A percentile compares a stretch with the other conserved stretches of the same genome.
phyloP scores from a whole-genome alignment of 2,888 invertebrate species.

The Cataglyphis altisquamis region DNA sequence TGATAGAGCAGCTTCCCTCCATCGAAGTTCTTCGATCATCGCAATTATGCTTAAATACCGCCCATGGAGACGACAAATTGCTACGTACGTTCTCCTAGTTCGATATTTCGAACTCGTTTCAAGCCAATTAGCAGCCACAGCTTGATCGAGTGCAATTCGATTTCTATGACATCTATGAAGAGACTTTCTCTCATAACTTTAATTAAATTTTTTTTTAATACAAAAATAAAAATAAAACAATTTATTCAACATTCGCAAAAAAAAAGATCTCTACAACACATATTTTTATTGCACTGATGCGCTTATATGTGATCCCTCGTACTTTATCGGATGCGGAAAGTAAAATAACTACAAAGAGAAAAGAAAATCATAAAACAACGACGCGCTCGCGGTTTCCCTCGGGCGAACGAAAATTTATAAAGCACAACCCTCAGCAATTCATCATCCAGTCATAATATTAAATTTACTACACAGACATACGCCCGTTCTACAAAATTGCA shows the following conservation, averaged over 20 bases:
- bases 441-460: slow-evolving; percentile 56
- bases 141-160: slow-evolving; percentile 3
- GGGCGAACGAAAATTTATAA: slow-evolving; percentile 47
- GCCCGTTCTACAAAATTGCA: slow-evolving; percentile 16
- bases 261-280: neutral
- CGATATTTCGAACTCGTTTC: slow-evolving; percentile 53
- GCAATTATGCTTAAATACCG: slow-evolving; percentile 67
- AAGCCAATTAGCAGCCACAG: slow-evolving; percentile 43
- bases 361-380: slow-evolving; percentile 3
- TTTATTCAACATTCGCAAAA: neutral
- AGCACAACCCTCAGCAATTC: slow-evolving; percentile 48
- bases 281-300: neutral
- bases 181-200: neutral
- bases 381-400: slow-evolving; percentile 24
- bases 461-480: slow-evolving; percentile 20
- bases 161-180: neutral
- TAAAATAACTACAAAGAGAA: neutral
- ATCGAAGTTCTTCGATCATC: slow-evolving; percentile 72
- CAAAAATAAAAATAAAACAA: neutral
- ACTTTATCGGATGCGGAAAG: slow-evolving; percentile 6
- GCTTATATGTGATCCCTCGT: neutral
- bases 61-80: slow-evolving; percentile 58
- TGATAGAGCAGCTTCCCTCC: slow-evolving; percentile 59
- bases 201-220: neutral
- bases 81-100: slow-evolving; percentile 47